A percentile compares a stretch with the other conserved stretches of the same genome.
Conservation (phyloP, 1,140 invertebrate genomes). For the Medauroidea extradentata region DNA sequence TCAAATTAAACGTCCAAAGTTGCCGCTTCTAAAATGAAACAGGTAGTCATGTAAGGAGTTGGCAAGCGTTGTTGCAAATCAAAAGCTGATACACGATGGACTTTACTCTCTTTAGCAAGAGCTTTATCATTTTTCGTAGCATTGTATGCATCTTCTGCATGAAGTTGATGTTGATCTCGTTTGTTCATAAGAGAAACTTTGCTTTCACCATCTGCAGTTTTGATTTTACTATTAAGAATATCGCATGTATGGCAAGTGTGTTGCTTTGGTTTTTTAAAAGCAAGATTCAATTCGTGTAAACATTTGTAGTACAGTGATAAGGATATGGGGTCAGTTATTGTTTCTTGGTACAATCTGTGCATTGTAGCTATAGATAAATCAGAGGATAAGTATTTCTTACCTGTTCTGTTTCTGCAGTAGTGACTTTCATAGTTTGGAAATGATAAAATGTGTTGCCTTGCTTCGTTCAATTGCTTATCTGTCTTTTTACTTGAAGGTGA, state of each 20-base stretch:
- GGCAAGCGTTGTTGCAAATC: conserved; percentile 17
- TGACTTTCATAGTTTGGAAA: too few species aligned
- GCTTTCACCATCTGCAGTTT: background rate
- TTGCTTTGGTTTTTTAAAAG: background rate
- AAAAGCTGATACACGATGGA: conserved; percentile 9
- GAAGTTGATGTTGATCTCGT: background rate
- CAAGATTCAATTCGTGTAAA: too few species aligned
- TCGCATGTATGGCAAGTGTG: conserved; percentile 1
- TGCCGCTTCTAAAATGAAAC: conserved; percentile 16
- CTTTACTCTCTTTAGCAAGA: background rate
- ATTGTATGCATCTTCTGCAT: background rate
- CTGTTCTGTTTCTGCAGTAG: too few species aligned
- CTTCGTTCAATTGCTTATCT: too few species aligned
- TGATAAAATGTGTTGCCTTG: too few species aligned
- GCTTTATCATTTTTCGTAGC: background rate
- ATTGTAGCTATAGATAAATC: too few species aligned
- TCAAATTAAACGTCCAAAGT: conserved; percentile 17
- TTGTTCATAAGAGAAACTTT: background rate
- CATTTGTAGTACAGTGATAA: too few species aligned
- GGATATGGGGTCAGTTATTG: too few species aligned
- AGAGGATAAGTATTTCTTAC: too few species aligned
- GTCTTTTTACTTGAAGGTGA: too few species aligned
- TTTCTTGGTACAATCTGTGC: too few species aligned
- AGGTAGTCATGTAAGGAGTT: conserved; percentile 9
- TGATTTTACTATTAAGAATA: background rate